phyloP scores from a whole-genome alignment of 1,140 invertebrate species.

The Lucilia cuprina region DNA sequence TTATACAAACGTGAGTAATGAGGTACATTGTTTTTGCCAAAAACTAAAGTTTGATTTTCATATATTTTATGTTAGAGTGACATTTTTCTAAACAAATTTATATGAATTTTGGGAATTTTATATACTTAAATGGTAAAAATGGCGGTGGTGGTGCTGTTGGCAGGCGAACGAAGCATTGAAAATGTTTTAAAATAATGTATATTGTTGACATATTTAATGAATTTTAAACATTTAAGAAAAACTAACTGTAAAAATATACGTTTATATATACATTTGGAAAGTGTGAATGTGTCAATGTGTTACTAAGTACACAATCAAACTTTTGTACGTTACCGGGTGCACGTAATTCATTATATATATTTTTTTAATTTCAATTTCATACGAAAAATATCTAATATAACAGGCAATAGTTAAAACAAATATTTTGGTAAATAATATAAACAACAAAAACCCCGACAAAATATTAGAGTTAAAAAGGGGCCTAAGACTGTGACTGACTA shows the following conservation, averaged over 20 bases:
- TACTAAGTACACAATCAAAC: not conserved
- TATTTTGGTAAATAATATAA: not conserved
- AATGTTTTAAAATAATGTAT: not conserved
- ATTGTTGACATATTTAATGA: not conserved
- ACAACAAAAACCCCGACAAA: not conserved
- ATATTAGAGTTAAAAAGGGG: not conserved
- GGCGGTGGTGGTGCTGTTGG: too few relatives aligned
- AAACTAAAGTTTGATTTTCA: not conserved
- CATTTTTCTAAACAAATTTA: not conserved
- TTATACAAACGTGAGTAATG: too few relatives aligned
- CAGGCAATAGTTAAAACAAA: not conserved
- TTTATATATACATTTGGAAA: not conserved
- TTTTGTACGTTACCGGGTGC: not conserved
- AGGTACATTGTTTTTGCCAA: too few relatives aligned
- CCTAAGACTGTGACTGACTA: not conserved
- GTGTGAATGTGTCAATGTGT: not conserved
- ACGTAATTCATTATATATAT: not conserved
- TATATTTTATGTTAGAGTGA: not conserved
- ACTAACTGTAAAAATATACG: not conserved
- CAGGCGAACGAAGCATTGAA: too few relatives aligned
- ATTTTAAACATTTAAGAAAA: not conserved
- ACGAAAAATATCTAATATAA: not conserved
- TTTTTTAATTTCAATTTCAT: not conserved
- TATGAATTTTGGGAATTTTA: not conserved
- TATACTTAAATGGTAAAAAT: too few relatives aligned